Evolutionary conservation across 2,888 invertebrate genomes (phyloP).

Genomic region (Dichetophora obliterata): DNA sequence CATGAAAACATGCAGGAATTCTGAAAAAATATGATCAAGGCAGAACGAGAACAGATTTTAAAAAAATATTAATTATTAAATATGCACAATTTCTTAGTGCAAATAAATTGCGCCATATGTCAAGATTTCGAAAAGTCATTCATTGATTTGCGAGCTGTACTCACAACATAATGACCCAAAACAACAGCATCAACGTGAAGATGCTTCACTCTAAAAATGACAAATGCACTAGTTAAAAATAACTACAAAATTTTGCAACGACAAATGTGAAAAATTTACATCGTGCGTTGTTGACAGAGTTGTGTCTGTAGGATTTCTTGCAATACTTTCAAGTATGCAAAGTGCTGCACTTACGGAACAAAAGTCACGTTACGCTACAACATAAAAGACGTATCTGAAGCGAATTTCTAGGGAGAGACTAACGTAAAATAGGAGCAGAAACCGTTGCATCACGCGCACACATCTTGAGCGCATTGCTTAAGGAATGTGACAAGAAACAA

Average conservation of each 20-base stretch:
- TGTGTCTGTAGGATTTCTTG: too few relatives aligned
- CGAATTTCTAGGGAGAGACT: too few relatives aligned
- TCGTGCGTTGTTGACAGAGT: background rate
- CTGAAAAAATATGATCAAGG: background rate
- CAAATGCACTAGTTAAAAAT: background rate
- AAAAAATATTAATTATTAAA: background rate
- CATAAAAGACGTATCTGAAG: too few relatives aligned
- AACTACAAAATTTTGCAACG: background rate
- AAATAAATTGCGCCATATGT: background rate
- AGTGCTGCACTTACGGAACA: too few relatives aligned
- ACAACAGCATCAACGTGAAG: too few relatives aligned
- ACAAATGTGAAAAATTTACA: constrained; percentile 3
- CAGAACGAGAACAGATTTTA: background rate
- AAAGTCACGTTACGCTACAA: too few relatives aligned
- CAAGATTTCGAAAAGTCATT: constrained; percentile 3
- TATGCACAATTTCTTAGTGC: background rate
- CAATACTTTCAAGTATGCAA: too few relatives aligned
- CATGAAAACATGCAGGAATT: background rate
- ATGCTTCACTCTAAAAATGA: background rate
- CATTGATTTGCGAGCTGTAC: background rate
- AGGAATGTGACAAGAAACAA: too few relatives aligned
- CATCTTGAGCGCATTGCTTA: too few relatives aligned
- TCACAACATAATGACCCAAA: background rate
- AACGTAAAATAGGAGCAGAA: too few relatives aligned
- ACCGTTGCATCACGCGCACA: too few relatives aligned